Conservation (phyloP, 1,140 invertebrate genomes). For the Cydia amplana region DNA sequence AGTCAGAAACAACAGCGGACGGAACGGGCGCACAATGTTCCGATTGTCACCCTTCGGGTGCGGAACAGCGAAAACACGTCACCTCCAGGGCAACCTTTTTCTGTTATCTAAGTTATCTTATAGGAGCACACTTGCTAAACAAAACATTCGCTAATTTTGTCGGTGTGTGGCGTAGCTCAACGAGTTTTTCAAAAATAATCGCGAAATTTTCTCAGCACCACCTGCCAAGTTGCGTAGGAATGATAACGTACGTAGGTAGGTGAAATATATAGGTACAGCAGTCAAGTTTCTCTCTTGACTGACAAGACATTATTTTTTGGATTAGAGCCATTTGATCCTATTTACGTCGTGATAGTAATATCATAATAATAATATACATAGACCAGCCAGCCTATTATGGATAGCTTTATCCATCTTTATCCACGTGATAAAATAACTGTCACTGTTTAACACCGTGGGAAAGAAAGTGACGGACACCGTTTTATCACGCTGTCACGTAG, state of each 20-base stretch:
- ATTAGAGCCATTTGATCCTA: slow-evolving; percentile 12
- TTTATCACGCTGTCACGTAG: no score
- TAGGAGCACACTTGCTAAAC: not conserved
- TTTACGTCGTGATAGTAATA: not conserved
- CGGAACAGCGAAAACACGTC: no score
- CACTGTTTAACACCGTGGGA: no score
- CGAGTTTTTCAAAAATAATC: not conserved
- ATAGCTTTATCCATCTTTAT: no score
- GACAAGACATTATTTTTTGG: slow-evolving; percentile 23
- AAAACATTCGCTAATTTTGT: not conserved
- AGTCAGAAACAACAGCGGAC: no score
- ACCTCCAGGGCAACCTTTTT: no score
- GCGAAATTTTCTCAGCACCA: not conserved
- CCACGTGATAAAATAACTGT: no score
- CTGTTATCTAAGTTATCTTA: not conserved
- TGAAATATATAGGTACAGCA: slow-evolving; percentile 26
- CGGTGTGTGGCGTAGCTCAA: not conserved
- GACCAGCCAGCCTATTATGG: no score
- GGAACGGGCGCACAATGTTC: no score
- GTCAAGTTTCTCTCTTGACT: slow-evolving; percentile 10
- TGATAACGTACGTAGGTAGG: slow-evolving; percentile 31
- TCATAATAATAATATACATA: no score
- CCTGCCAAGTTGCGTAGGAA: slow-evolving; percentile 27
- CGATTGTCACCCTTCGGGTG: no score
- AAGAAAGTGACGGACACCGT: no score